A percentile compares a stretch with the other conserved stretches of the same genome.
phyloP scores from a whole-genome alignment of 1,140 invertebrate species.

The Eriosoma lanigerum region DNA sequence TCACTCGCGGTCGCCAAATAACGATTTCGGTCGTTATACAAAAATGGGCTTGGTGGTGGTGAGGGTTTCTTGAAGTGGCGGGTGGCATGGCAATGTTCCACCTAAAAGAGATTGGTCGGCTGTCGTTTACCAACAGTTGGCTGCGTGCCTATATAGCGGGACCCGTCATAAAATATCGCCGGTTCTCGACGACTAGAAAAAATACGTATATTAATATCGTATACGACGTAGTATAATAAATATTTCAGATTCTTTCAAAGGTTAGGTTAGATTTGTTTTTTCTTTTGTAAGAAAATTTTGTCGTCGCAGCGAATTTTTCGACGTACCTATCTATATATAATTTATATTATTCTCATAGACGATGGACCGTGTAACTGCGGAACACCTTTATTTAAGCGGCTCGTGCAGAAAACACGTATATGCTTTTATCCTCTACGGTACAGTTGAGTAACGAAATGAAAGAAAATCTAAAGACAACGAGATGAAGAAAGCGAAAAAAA shows the following conservation, averaged over 20 bases:
- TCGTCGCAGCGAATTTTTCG: no score
- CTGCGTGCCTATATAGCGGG: slow-evolving; percentile 31
- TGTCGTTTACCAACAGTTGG: slow-evolving; percentile 52
- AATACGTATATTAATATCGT: neutral
- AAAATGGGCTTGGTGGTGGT: neutral
- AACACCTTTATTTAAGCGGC: slow-evolving; percentile 8
- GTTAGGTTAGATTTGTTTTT: no score
- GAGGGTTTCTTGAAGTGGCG: neutral
- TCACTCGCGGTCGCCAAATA: slow-evolving; percentile 1
- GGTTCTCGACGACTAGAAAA: slow-evolving; percentile 12
- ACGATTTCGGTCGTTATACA: slow-evolving; percentile 31
- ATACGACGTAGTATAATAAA: no score
- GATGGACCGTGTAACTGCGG: neutral
- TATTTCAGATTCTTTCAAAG: no score
- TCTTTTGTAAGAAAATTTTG: no score
- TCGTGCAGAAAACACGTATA: slow-evolving; percentile 33
- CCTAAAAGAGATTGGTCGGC: slow-evolving; percentile 49
- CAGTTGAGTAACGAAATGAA: neutral
- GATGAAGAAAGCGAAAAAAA: slow-evolving; percentile 1
- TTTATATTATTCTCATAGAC: neutral
- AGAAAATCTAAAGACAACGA: neutral
- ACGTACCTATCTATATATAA: no score
- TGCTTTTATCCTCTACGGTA: neutral
- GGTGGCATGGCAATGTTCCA: slow-evolving; percentile 46
- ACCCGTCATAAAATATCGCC: slow-evolving; percentile 42